Evolutionary conservation across 2,888 invertebrate species (phyloP).

Genomic region (Drosophila atripex): DNA sequence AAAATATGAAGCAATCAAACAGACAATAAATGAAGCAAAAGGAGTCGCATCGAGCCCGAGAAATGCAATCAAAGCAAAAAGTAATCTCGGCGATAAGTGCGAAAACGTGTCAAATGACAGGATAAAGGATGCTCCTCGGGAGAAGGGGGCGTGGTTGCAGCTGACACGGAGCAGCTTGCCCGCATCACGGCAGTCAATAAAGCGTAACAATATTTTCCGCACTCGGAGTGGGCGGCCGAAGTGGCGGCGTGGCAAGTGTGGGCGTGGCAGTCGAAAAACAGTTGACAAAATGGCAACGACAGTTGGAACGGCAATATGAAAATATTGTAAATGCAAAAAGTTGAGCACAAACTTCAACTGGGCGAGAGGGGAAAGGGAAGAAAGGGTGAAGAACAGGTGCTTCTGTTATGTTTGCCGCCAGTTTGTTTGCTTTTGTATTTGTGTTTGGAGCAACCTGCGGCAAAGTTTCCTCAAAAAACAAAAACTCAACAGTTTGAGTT

Average conservation of each 20-base stretch:
- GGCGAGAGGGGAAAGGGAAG: not conserved
- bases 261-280: conserved; percentile 50
- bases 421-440: conserved; percentile 34
- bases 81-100: conserved; percentile 79
- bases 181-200: conserved; percentile 57
- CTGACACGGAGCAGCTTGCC: conserved; percentile 26
- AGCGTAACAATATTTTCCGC: conserved; percentile 47
- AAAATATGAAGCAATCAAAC: conserved; percentile 76
- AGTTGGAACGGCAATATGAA: conserved; percentile 51
- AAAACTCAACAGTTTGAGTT: conserved; percentile 24
- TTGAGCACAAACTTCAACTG: conserved; percentile 38
- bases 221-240: not conserved
- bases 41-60: conserved; percentile 37
- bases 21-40: conserved; percentile 65
- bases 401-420: conserved; percentile 23
- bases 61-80: conserved; percentile 76
- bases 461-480: conserved; percentile 18
- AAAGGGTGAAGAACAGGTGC: conserved; percentile 41
- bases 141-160: conserved; percentile 41
- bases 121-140: conserved; percentile 9
- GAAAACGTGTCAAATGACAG: conserved; percentile 72
- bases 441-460: conserved; percentile 18
- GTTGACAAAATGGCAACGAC: conserved; percentile 61
- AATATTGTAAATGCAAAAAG: conserved; percentile 53
- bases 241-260: not conserved